These are phyloP conservation scores for Spatulosminthurus flaviceps DNA, from an alignment of 2,888 invertebrate species.

Conservation along the genomic window DNA sequence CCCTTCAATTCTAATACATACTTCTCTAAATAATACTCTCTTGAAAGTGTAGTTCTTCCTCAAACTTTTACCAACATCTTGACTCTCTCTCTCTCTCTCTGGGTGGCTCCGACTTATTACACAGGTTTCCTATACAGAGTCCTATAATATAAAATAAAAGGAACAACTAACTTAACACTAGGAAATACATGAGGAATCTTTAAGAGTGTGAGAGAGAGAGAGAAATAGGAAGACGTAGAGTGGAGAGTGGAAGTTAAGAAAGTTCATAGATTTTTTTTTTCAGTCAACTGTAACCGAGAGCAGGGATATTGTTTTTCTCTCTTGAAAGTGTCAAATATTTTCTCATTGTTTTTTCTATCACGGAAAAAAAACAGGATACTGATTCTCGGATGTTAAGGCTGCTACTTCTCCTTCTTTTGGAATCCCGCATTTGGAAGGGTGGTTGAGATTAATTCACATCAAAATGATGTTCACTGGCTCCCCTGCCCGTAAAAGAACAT, in stretches of 20 bases:
- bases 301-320: neutral
- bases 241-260: neutral
- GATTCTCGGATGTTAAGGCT: slow-evolving; percentile 12
- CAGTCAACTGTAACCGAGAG: no score
- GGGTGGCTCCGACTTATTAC: no score
- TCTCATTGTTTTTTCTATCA: neutral
- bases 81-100: no score
- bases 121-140: no score
- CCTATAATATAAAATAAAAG: no score
- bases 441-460: slow-evolving; percentile 16
- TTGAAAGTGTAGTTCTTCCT: no score
- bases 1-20: no score
- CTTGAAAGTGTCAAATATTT: no score
- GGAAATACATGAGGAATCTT: no score
- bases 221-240: neutral
- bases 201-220: no score
- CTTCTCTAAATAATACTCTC: neutral
- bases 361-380: neutral
- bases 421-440: slow-evolving; percentile 9
- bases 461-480: slow-evolving; percentile 63
- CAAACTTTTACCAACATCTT: no score
- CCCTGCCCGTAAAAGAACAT: slow-evolving; percentile 59
- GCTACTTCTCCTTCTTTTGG: neutral
- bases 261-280: neutral
- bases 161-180: no score